Conservation (phyloP, 2,888 invertebrate species). For the Carcina quercana region DNA sequence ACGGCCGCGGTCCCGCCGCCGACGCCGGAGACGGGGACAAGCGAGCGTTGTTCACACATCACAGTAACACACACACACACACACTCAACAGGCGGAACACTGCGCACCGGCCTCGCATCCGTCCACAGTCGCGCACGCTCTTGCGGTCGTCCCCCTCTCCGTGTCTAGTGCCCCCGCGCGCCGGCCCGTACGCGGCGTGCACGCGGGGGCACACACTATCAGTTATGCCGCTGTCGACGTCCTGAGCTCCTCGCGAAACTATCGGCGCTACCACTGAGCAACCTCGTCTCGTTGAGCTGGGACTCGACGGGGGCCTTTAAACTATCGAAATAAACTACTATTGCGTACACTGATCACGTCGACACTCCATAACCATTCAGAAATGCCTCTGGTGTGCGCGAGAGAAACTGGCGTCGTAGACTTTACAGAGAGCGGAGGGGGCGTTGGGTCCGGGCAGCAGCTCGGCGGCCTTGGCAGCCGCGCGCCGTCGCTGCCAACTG, state of each 20-base stretch:
- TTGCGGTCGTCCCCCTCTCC: conserved; percentile 67
- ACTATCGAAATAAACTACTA: conserved; percentile 67
- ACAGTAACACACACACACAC: no score
- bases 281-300: conserved; percentile 42
- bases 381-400: conserved; percentile 79
- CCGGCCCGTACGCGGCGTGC: conserved; percentile 40
- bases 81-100: conserved; percentile 36
- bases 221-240: conserved; percentile 61
- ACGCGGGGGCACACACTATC: conserved; percentile 53
- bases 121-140: conserved; percentile 60
- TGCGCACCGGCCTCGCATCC: conserved; percentile 43
- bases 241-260: conserved; percentile 44
- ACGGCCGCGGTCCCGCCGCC: conserved; percentile 63
- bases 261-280: conserved; percentile 33
- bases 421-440: conserved; percentile 82
- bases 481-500: conserved; percentile 87
- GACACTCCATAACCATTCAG: conserved; percentile 49
- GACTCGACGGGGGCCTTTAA: conserved; percentile 63
- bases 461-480: conserved; percentile 78
- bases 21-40: conserved; percentile 68
- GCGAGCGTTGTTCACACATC: conserved; percentile 54
- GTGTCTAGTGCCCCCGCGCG: conserved; percentile 46
- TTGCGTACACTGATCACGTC: conserved; percentile 66
- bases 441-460: conserved; percentile 78
- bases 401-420: conserved; percentile 90